Evolutionary conservation across 2,888 invertebrate genomes (phyloP).

Genomic region (Tinea trinotella): DNA sequence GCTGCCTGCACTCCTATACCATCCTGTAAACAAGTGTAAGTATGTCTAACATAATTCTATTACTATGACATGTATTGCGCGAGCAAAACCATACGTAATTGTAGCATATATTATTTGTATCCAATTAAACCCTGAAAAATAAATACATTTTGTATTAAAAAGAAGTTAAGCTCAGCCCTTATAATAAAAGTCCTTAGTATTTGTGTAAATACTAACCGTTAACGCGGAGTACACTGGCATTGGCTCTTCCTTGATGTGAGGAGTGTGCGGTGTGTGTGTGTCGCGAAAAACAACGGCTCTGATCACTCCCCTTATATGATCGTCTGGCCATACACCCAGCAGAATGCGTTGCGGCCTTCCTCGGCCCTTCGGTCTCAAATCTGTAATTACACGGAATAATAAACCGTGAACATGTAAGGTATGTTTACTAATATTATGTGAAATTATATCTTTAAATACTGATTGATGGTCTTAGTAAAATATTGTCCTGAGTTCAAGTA

Average conservation of each 20-base stretch:
- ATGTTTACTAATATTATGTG: neutral
- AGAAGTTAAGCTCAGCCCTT: neutral
- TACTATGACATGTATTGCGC: slow-evolving; percentile 11
- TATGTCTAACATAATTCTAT: slow-evolving; percentile 5
- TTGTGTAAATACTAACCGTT: slow-evolving; percentile 55
- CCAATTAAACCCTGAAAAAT: slow-evolving; percentile 5
- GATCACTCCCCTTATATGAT: slow-evolving; percentile 93
- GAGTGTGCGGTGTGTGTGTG: slow-evolving; percentile 78
- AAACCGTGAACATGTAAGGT: slow-evolving; percentile 54
- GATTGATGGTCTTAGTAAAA: too few relatives aligned
- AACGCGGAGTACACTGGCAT: slow-evolving; percentile 57
- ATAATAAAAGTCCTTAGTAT: neutral
- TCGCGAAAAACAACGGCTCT: slow-evolving; percentile 94
- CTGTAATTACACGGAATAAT: slow-evolving; percentile 72
- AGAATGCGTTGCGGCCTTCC: slow-evolving; percentile 92
- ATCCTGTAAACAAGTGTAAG: slow-evolving; percentile 72
- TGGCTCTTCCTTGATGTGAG: slow-evolving; percentile 84
- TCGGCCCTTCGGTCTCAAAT: slow-evolving; percentile 91
- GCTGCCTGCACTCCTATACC: slow-evolving; percentile 64
- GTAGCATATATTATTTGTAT: neutral
- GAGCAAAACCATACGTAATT: neutral
- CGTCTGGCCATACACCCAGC: slow-evolving; percentile 94
- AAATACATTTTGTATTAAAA: neutral
- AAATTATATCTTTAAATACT: too few relatives aligned
- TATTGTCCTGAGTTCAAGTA: too few relatives aligned